phyloP scores from a whole-genome alignment of 2,113 vertebrate genomes.

The Motacilla alba region DNA sequence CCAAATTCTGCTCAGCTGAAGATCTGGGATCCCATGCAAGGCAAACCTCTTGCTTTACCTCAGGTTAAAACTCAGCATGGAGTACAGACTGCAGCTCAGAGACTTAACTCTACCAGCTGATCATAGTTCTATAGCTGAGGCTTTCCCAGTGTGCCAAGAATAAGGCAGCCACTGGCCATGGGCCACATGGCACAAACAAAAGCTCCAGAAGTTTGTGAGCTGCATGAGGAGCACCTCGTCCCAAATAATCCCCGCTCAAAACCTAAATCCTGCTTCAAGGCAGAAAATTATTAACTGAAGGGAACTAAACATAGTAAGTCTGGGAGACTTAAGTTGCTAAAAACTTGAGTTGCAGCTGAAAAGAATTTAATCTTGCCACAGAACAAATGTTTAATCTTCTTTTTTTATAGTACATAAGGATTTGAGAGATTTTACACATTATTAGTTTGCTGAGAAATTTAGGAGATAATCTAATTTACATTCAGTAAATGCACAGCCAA shows the following conservation, averaged over 20 bases:
- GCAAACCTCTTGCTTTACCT: neutral
- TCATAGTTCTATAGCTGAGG: fast-evolving
- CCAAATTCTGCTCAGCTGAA: neutral
- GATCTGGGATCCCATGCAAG: neutral
- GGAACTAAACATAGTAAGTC: neutral
- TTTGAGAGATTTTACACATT: constrained; percentile 17
- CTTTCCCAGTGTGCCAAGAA: fast-evolving
- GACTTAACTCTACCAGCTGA: neutral
- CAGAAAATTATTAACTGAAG: neutral
- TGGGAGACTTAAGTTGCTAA: neutral
- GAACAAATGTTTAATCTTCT: constrained; percentile 16
- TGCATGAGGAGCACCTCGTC: neutral
- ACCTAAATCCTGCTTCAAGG: neutral
- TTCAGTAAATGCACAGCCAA: neutral
- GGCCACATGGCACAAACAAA: fast-evolving
- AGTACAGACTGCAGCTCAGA: neutral
- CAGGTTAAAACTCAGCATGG: neutral
- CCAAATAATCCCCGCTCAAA: neutral
- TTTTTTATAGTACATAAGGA: neutral
- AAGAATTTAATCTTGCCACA: neutral
- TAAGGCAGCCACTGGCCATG: neutral
- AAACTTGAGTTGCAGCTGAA: neutral
- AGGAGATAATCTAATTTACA: constrained; percentile 27
- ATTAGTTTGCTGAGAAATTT: constrained; percentile 41
- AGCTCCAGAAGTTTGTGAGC: neutral